Evolutionary conservation across 2,797 vertebrate species (phyloP), one percentile per base, ranked within the genome.

Genomic region (Mormyrus proboscirostris): DNA sequence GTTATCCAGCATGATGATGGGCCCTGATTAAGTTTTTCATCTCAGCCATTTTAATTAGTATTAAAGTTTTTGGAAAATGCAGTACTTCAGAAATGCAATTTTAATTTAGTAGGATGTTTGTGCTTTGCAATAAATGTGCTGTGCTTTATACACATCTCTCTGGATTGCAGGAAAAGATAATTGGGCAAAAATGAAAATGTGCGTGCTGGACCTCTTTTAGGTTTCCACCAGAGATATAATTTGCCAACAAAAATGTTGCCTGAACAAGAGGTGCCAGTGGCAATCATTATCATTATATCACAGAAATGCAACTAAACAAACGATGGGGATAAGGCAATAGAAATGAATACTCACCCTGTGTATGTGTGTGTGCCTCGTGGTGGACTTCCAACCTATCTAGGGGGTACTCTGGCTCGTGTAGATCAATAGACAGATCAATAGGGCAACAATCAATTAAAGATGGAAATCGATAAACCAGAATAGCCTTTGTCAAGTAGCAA

Each of bases 391-490:
- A 19, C 73, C 73, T 41, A 44, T 79, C 73, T 19, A 41, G 38
- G 76, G 19, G 44, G 38, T n/a, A 44, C 73, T 29, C 38, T n/a
- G 41, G 38, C 19, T n/a, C 7, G 1, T 47, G 19, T 47, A 82
- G 38, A 8, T 47, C 16, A 41, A 82, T 47, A 41, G 19, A n/a
- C 19, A 1, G 38, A n/a, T 82, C 41, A 82, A 82, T 47, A 82
- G 76, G 41, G 41, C 76, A 41, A 82, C 76, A 82, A 82, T 82
- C 76, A 82, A 82, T 82, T 82, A 82, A 82, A 22, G 38, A 82
- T 29, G 16, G 41, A 6, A 47, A 82, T 47, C 41, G 6, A 79
- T 41, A 44, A 38, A 44, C 33, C 38, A 44, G 73, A 41, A 29
- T 44, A 79, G 33, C 6, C 19, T 82, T 47, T 82, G 19, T 47